Evolutionary conservation across 2,888 invertebrate genomes (phyloP), one percentile per base, ranked within the genome.

Genomic region (Oconnorella tubifera): DNA sequence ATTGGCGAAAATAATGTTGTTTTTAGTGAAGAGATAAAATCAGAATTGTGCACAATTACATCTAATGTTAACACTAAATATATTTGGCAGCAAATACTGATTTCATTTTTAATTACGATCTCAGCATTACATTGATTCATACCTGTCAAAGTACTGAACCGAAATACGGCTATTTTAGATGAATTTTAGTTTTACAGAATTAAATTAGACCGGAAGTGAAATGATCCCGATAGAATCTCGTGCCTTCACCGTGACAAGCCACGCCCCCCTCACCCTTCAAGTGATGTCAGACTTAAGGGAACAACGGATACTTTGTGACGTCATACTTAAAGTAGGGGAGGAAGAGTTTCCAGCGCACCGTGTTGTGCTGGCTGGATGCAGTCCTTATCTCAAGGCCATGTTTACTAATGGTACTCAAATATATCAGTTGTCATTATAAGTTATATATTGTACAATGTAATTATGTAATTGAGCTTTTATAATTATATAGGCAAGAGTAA

Each of bases 321-420:
- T 80, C 49, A 73, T 75, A 23, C 67, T 80, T 2, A 73, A 74
- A 55, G 75, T 79, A 0, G 78, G 75, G 25, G 75, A 72, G 1
- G 67, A 70, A 31, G 75, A 77, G 60, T 80, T 78, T 64, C 74
- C 73, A 40, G 79, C 78, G 1, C 80, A 79, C 65, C 76, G 77
- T 63, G 73, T 80, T 19, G 78, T 80, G 25, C 68, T 80, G 31
- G 78, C 78, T 19, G 78, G 80, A 0, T 77, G 77, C 59, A 78
- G 78, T 60, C 80, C 80, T 0, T 79, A 80, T 65, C 69, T 80
- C 10, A 73, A 77, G 40, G 80, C 79, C 28, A 80, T 80, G 80
- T 80, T 80, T 66, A 80, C 80, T 33, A 80, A 78, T 64, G 80
- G 80, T 19, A 77, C 77, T 56, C 32, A 31, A 56, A 32, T 32